phyloP scores from a whole-genome alignment of 2,888 invertebrate genomes.

The Dryocosmus kuriphilus region DNA sequence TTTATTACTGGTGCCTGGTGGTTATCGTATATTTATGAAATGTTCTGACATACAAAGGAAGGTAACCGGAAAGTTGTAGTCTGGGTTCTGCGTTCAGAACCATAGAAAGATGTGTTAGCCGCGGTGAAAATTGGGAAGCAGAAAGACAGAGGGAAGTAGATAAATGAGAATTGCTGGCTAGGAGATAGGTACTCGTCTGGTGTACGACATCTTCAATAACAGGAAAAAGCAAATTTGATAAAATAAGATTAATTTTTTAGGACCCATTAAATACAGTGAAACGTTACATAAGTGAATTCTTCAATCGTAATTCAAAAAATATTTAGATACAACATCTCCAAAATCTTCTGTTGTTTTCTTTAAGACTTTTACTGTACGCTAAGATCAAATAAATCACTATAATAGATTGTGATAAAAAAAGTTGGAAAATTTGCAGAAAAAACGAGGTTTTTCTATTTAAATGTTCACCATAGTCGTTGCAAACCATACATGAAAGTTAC shows the following conservation, averaged over 20 bases:
- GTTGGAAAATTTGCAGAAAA: neutral
- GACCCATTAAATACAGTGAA: neutral
- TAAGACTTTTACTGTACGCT: no score
- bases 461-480: neutral
- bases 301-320: no score
- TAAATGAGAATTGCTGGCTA: constrained; percentile 19
- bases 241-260: neutral
- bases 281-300: neutral
- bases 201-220: constrained; percentile 1
- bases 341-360: neutral
- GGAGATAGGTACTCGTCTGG: constrained; percentile 4
- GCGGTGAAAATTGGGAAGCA: constrained; percentile 42
- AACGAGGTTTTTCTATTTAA: neutral
- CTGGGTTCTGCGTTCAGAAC: constrained; percentile 32
- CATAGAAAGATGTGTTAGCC: constrained; percentile 19
- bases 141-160: constrained; percentile 30
- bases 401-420: no score
- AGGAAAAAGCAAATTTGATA: constrained; percentile 5
- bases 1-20: constrained; percentile 50
- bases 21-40: constrained; percentile 68
- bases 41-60: constrained; percentile 56
- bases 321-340: no score
- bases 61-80: constrained; percentile 48
- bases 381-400: no score
- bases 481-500: no score